Conservation (phyloP, 2,113 vertebrate species). For the Limanda limanda region DNA sequence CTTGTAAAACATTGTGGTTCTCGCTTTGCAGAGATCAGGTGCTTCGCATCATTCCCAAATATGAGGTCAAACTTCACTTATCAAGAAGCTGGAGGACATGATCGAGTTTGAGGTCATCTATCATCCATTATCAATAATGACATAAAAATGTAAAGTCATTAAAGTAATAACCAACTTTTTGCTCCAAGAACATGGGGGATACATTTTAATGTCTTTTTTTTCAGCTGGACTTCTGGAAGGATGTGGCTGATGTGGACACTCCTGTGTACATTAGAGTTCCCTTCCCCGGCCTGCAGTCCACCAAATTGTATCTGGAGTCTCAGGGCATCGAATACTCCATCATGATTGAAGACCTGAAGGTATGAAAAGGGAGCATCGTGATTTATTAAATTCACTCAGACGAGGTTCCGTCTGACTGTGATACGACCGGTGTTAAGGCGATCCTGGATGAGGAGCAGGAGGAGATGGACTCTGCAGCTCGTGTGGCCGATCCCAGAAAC, state of each 20-base stretch:
- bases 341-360: conserved; percentile 92
- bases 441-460: conserved; percentile 86
- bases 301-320: conserved; percentile 85
- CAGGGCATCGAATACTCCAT: conserved; percentile 79
- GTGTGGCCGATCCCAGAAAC: conserved; percentile 66
- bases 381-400: background rate
- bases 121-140: background rate
- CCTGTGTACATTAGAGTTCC: conserved; percentile 87
- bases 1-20: background rate
- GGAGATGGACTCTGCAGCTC: conserved; percentile 76
- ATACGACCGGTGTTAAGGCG: conserved; percentile 62
- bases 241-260: conserved; percentile 61
- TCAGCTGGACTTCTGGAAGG: conserved; percentile 91
- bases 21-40: conserved; percentile 89
- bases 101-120: conserved; percentile 81
- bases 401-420: background rate
- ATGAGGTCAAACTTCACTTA: conserved; percentile 81
- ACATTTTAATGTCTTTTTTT: conserved; percentile 1
- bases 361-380: conserved; percentile 48
- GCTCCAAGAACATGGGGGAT: too few relatives aligned
- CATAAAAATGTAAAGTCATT: background rate
- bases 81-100: conserved; percentile 79
- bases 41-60: conserved; percentile 82
- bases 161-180: conserved; percentile 1
- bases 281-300: conserved; percentile 73